Evolutionary conservation across 2,797 vertebrate species (phyloP).

Genomic region (Psittacula derbiana): DNA sequence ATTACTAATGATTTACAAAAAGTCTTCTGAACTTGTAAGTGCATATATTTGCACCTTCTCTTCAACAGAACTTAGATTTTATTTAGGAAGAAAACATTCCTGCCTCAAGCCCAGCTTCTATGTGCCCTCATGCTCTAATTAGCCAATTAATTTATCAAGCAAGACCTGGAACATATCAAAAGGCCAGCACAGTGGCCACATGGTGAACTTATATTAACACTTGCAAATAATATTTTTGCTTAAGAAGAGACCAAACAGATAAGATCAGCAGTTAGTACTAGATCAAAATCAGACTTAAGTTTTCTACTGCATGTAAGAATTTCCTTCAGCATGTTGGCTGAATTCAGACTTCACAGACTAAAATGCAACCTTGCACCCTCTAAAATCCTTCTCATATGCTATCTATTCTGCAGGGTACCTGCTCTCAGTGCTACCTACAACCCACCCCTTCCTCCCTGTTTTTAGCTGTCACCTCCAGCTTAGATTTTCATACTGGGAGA

Average conservation of each 20-base stretch:
- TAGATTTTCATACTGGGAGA: background rate
- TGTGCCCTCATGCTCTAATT: background rate
- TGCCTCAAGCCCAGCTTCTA: background rate
- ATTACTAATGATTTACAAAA: background rate
- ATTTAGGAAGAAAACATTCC: background rate
- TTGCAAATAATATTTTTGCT: background rate
- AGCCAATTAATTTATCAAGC: background rate
- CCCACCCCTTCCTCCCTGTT: background rate
- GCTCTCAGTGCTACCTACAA: background rate
- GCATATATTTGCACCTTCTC: background rate
- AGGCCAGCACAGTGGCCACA: background rate
- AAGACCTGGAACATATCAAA: background rate
- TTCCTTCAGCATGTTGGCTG: background rate
- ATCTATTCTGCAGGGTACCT: background rate
- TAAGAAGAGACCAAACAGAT: background rate
- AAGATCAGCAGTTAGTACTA: background rate
- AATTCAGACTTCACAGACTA: background rate
- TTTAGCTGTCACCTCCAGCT: background rate
- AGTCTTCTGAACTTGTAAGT: background rate
- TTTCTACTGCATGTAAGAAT: background rate
- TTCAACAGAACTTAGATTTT: background rate
- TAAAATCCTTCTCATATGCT: background rate
- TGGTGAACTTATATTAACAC: background rate
- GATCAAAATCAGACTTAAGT: background rate
- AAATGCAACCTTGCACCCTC: background rate